These are phyloP conservation scores for Zaprionus taronus DNA, from an alignment of 1,140 invertebrate species.

Conservation along the genomic window DNA sequence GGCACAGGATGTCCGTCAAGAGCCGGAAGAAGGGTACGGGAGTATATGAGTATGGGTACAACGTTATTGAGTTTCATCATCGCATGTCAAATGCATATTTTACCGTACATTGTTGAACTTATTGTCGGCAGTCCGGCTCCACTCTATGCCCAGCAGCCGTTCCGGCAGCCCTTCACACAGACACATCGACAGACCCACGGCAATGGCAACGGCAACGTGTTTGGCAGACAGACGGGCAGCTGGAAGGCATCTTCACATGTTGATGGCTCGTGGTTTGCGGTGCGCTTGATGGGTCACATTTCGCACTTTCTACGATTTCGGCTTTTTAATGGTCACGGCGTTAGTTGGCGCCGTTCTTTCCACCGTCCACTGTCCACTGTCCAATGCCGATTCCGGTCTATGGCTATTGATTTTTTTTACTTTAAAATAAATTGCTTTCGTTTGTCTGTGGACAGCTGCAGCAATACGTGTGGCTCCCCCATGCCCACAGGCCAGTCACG, in stretches of 20 bases:
- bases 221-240: neutral
- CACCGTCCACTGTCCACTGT: neutral
- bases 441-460: conserved; percentile 61
- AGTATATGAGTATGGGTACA: neutral
- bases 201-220: neutral
- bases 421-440: conserved; percentile 82
- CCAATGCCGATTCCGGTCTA: conserved; percentile 33
- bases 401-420: conserved; percentile 81
- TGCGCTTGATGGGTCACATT: conserved; percentile 1
- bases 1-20: conserved; percentile 1
- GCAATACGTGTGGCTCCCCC: conserved; percentile 35
- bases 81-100: conserved; percentile 80
- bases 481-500: neutral
- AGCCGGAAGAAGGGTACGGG: conserved; percentile 9
- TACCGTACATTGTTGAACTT: conserved; percentile 32
- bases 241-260: conserved; percentile 30
- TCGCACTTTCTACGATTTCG: conserved; percentile 8
- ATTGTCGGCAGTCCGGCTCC: neutral
- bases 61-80: conserved; percentile 61
- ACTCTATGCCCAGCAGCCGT: neutral
- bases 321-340: conserved; percentile 8
- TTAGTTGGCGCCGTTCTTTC: neutral
- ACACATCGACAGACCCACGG: conserved; percentile 5
- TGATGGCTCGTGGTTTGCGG: conserved; percentile 11
- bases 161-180: neutral